Base-by-base conservation (phyloP, 2,113 vertebrate genomes). In the Lagenorhynchus albirostris region DNA sequence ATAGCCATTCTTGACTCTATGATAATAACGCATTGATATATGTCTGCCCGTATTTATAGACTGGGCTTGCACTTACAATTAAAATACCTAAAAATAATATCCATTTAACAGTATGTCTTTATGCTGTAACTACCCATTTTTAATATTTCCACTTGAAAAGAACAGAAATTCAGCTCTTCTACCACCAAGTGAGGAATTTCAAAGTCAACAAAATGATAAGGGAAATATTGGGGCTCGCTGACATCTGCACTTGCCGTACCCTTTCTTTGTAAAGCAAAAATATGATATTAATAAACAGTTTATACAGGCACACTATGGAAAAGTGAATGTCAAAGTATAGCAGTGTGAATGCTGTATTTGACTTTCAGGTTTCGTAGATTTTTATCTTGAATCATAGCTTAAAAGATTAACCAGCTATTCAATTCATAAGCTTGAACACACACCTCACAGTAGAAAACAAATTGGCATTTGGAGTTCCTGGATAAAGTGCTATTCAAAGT, bases 341-440 rank as follows among this genome's bases (percentile, higher is more conserved):
- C 80, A 63, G 53, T 74, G 25, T 50, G 36, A 83, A 84, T 93
- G 44, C 25, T 90, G 2, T 73, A 91, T 89, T 98, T 96, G 14
- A 4, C 86, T 73, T 97, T 98, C 82, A 87, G 91, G 13, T 90
- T 97, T 92, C 81, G 94, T 91, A 53, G 74, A 90, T 97, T 98
- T 98, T 96, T 96, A 97, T 86, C 81, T 91, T 91, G 83, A 97
- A 87, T 82, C 96, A 96, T 94, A 93, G 71, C 89, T 96, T 94
- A 89, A 95, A 93, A 96, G 93, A 97, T 97, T 97, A 97, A 96
- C 89, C 73, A 91, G 87, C 96, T 96, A 96, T 79, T 98, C 76
- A 76, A 96, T 98, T 98, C 92, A 80, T 20, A 8, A 95, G 91
- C 93, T 97, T 96, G 91, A 93, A 88, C 79, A 87, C 87, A 91